Base-by-base conservation (phyloP, 2,888 invertebrate species). In the Iselma pallidipennis region DNA sequence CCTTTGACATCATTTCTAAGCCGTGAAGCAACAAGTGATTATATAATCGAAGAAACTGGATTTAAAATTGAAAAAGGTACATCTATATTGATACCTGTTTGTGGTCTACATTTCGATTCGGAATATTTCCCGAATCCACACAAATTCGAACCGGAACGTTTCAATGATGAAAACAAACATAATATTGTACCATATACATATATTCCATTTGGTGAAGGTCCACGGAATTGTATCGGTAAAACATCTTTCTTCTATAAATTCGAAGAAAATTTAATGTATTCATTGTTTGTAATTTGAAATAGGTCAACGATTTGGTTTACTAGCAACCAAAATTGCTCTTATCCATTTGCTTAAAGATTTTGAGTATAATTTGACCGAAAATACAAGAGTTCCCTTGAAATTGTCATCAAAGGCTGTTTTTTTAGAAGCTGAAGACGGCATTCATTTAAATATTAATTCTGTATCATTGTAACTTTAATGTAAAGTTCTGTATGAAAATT, bases 81-180 rank as follows among this genome's bases (percentile, higher is more conserved):
- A 6, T 71, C 77, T 1, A 69, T 83, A 0, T 66, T 78, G 10
- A 74, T 84, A 4, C 82, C 83, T 10, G 62, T 76, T 48, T 73
- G 74, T 37, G 77, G 76, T 2, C 53, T 79, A 12, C 78, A 78
- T 59, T 76, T 75, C 50, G 82, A 83, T 69, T 75, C 77, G 0
- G 70, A 78, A 33, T 79, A 78, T 69, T 83, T 74, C 64, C 78
- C 81, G 2, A 76, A 83, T 54, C 83, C 83, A 0, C 74, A 80
- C 31, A 74, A 74, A 62, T 84, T 83, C 63, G 78, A 83, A 62
- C 83, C 83, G 0, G 82, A 82, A 56, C 71, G 82, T 55, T 82
- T 82, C 67, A 70, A 67, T 0, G 76, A 77, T 2, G 80, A 80
- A n/a, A 77, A 61, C 68, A 76, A 68, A 68, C 69, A 69, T 6